These are phyloP conservation scores for Zaprionus obscuricornis DNA, from an alignment of 2,888 invertebrate species.

Conservation along the genomic window DNA sequence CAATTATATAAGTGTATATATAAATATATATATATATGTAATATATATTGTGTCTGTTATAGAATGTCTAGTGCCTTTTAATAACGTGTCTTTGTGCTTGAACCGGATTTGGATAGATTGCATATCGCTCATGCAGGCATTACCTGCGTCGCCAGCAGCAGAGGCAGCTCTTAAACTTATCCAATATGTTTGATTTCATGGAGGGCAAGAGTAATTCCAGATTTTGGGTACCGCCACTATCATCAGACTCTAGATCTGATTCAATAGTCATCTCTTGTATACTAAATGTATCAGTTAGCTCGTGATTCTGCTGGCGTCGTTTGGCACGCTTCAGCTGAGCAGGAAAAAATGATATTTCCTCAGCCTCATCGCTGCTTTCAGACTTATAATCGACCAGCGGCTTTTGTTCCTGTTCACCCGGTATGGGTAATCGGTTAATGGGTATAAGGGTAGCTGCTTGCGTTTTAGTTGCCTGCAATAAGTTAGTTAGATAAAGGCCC, in stretches of 20 bases:
- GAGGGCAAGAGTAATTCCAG: conserved; percentile 82
- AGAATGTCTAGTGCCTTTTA: conserved; percentile 57
- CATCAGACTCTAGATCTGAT: conserved; percentile 82
- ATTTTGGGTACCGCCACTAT: conserved; percentile 81
- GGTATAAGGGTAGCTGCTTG: conserved; percentile 82
- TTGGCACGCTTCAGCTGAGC: conserved; percentile 72
- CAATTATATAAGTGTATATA: conserved; percentile 44
- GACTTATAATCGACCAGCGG: conserved; percentile 83
- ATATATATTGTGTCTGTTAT: conserved; percentile 41
- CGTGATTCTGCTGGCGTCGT: conserved; percentile 75
- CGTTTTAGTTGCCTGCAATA: conserved; percentile 77
- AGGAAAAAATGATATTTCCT: conserved; percentile 83
- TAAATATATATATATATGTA: conserved; percentile 30
- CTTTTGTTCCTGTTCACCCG: conserved; percentile 81
- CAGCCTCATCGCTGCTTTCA: conserved; percentile 82
- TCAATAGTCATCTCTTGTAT: conserved; percentile 84
- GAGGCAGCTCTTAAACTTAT: conserved; percentile 73
- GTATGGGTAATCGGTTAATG: conserved; percentile 82
- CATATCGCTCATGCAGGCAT: conserved; percentile 35
- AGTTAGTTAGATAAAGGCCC: neutral
- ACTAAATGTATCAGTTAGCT: conserved; percentile 83
- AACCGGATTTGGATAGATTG: conserved; percentile 14
- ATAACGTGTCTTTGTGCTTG: conserved; percentile 62
- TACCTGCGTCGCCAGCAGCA: conserved; percentile 73
- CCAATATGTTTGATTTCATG: conserved; percentile 75